Base-by-base conservation (phyloP, 2,797 vertebrate genomes). In the Esox lucius region DNA sequence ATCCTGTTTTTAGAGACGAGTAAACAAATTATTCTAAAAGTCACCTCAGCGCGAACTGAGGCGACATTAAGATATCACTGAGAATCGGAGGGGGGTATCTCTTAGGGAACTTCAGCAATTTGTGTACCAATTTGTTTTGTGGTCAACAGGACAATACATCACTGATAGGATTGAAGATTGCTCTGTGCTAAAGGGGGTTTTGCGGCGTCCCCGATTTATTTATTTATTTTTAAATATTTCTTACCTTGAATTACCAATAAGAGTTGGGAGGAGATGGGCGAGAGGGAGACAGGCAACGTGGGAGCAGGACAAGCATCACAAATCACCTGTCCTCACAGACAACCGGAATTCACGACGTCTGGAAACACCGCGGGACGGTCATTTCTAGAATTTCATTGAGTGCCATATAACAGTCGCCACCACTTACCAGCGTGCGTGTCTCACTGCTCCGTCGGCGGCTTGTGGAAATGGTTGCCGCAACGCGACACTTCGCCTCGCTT, bases 11-110 rank as follows among this genome's bases (percentile, higher is more conserved):
- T 62, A 56, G 74, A 78, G 73, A 67, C 75, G 73, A 74, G 81
- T 72, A 81, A 86, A 87, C 69, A 56, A 68, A 85, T 80, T 79
- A 49, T 80, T 73, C 77, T 70, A 71, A 80, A 84, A 77, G 72
- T 16, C 28, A 22, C 64, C 13, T 24, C 56, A 19, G 59, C 67
- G 72, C 71, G 28, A 76, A 49, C 59, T 48, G 24, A 24, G 68
- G 70, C 49, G 72, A 22, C 51, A 51, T 78, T 61, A 68, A 48
- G 71, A 84, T 73, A 74, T 28, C 7, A 61, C 12, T 65, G 68
- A 53, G 64, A 42, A 68, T 74, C 51, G 26, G 48, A 67, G 59
- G 31, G 61, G 8, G 3, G 70, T 9, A 31, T 19, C 28, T 59
- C 31, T 16, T 26, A 61, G 56, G 26, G 42, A 64, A 39, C 8